Evolutionary conservation across 2,797 vertebrate species (phyloP).

Genomic region (Gymnothorax javanicus): DNA sequence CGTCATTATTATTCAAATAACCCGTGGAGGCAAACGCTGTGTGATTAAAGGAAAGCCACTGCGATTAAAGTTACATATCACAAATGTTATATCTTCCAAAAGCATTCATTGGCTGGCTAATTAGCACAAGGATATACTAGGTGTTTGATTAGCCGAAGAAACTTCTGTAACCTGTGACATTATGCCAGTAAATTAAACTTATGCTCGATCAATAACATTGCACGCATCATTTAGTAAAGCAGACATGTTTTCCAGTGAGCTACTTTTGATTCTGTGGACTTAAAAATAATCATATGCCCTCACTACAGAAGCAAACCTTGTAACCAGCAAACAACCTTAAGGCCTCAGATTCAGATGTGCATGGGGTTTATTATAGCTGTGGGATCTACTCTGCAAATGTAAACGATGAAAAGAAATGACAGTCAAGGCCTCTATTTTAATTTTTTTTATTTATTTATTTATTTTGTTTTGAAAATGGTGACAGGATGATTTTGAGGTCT

Average conservation of each 20-base stretch:
- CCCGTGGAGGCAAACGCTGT: no score
- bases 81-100: no score
- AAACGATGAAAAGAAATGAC: not conserved
- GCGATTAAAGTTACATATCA: no score
- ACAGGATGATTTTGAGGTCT: not conserved
- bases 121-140: no score
- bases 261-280: not conserved
- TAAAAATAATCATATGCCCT: not conserved
- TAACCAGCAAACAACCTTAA: not conserved
- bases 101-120: no score
- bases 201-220: no score
- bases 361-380: not conserved
- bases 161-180: no score
- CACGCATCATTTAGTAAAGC: no score
- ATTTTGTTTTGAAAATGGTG: not conserved
- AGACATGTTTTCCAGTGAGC: not conserved
- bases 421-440: not conserved
- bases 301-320: not conserved
- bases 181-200: no score
- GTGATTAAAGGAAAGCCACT: no score
- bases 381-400: not conserved
- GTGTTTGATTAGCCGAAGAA: no score
- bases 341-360: not conserved
- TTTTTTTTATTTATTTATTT: not conserved
- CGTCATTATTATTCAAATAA: no score